A percentile compares a stretch with the other conserved stretches of the same genome.
These are phyloP conservation scores for Hyperoplus lanceolatus DNA, from an alignment of 2,797 vertebrate genomes.

Conservation along the genomic window DNA sequence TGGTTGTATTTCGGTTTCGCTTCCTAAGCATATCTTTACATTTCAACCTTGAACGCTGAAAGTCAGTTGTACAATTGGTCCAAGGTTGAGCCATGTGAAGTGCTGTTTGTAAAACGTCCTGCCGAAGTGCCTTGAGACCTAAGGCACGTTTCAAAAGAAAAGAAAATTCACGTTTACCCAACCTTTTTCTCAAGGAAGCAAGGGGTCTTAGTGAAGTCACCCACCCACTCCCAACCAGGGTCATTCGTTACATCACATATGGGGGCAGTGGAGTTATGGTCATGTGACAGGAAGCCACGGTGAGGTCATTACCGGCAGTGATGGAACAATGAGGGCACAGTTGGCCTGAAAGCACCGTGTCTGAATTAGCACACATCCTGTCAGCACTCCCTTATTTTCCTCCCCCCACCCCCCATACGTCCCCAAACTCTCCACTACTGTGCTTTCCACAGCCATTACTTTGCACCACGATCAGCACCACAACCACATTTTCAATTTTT, in stretches of 20 bases:
- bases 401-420: not conserved
- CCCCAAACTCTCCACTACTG: slow-evolving; percentile 15
- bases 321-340: slow-evolving; percentile 77
- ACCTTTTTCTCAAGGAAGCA: slow-evolving; percentile 38
- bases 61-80: not conserved
- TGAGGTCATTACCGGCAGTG: slow-evolving; percentile 72
- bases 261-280: slow-evolving; percentile 39
- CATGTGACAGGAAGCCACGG: slow-evolving; percentile 71
- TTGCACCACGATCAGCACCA: slow-evolving; percentile 27
- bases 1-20: not conserved
- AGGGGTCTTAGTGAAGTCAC: slow-evolving; percentile 24
- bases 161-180: slow-evolving; percentile 12
- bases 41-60: slow-evolving; percentile 8
- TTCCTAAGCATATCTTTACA: not conserved
- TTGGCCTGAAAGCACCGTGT: slow-evolving; percentile 53
- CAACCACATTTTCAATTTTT: not conserved
- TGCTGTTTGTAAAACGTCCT: not conserved
- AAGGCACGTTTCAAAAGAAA: slow-evolving; percentile 3
- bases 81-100: not conserved
- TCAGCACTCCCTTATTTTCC: not conserved
- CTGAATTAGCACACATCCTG: slow-evolving; percentile 75
- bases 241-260: slow-evolving; percentile 55
- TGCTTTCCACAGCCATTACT: slow-evolving; percentile 19
- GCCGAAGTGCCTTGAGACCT: not conserved
- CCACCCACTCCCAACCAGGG: slow-evolving; percentile 22